These are phyloP conservation scores for Rhysida immarginata DNA, from an alignment of 1,140 invertebrate species.

Conservation along the genomic window DNA sequence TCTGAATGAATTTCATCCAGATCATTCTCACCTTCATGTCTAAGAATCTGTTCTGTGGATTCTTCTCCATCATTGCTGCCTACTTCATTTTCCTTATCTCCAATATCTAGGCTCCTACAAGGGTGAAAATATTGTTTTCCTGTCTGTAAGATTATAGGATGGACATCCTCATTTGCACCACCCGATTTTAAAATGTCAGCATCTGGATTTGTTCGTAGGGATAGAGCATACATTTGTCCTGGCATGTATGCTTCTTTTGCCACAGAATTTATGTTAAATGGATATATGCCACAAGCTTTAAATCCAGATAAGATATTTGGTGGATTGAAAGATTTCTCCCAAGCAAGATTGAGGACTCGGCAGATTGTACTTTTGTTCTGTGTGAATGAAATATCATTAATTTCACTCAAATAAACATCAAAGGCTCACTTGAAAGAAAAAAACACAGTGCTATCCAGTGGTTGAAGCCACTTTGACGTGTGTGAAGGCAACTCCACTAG, in stretches of 20 bases:
- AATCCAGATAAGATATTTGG: not conserved
- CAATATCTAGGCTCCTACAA: too few species aligned
- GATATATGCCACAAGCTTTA: not conserved
- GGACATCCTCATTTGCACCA: too few species aligned
- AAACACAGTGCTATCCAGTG: slow-evolving; percentile 2
- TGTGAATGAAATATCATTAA: not conserved
- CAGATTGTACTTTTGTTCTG: not conserved
- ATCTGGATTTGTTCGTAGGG: too few species aligned
- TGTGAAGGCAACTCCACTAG: slow-evolving; percentile 11
- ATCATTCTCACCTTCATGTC: too few species aligned
- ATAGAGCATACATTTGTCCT: too few species aligned
- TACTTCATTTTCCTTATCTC: too few species aligned
- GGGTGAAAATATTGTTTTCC: too few species aligned
- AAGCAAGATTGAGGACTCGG: not conserved
- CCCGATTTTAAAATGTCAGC: too few species aligned
- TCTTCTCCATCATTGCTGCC: too few species aligned
- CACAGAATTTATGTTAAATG: not conserved
- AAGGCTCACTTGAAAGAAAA: not conserved
- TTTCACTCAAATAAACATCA: not conserved
- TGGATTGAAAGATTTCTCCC: not conserved
- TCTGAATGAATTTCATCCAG: too few species aligned
- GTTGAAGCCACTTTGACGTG: slow-evolving; percentile 10
- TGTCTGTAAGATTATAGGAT: too few species aligned
- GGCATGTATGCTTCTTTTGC: not conserved
- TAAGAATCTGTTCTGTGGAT: too few species aligned